These are phyloP conservation scores for Geophilus truncorum DNA, from an alignment of 2,888 invertebrate genomes.

Conservation along the genomic window DNA sequence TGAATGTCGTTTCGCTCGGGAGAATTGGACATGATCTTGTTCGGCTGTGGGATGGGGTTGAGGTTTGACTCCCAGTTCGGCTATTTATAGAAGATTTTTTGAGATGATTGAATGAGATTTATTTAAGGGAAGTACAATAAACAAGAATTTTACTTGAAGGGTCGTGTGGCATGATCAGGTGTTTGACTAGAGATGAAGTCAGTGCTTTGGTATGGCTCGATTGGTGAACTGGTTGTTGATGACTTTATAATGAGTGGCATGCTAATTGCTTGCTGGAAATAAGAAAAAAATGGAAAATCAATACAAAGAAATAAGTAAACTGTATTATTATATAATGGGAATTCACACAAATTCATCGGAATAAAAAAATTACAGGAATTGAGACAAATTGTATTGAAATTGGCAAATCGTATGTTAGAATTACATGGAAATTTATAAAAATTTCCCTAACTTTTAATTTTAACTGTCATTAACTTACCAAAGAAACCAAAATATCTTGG, in stretches of 20 bases:
- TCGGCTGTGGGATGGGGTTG: slow-evolving; percentile 37
- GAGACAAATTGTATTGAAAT: no score
- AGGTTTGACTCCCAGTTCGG: slow-evolving; percentile 34
- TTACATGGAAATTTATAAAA: no score
- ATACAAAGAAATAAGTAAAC: not conserved
- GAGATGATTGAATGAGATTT: no score
- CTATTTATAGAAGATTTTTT: not conserved
- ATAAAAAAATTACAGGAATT: no score
- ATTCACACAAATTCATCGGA: no score
- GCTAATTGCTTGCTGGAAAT: not conserved
- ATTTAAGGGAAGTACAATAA: not conserved
- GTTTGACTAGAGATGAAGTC: not conserved
- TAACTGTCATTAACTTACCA: not conserved
- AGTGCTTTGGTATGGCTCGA: not conserved
- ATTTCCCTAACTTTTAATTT: no score
- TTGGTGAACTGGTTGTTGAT: not conserved
- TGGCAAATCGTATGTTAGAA: no score
- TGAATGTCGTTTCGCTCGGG: slow-evolving; percentile 38
- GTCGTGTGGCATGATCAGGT: not conserved
- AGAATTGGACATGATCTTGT: slow-evolving; percentile 38
- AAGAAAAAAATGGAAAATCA: no score
- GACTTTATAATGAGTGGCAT: not conserved
- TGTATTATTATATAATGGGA: no score
- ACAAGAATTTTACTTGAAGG: not conserved
- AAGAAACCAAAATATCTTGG: not conserved